Percentiles rank a stretch among this genome's conserved stretches.
Evolutionary conservation across 2,888 invertebrate species (phyloP).

Genomic region (Diplazon laetatorius): DNA sequence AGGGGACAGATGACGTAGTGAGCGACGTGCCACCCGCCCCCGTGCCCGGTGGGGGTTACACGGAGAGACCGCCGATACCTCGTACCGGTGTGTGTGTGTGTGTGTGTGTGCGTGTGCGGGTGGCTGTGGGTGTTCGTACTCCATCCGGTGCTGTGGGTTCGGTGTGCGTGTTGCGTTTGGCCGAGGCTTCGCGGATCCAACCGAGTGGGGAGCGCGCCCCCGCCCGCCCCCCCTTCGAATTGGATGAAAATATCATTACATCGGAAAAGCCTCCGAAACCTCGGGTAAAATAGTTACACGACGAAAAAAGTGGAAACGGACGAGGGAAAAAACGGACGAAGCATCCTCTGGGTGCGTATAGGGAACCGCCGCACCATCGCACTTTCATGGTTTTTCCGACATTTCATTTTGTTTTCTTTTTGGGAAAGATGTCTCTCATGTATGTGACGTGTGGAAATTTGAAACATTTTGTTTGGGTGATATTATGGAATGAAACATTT

Average conservation of each 20-base stretch:
- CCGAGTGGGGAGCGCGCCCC: conserved; percentile 49
- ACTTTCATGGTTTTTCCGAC: too few relatives aligned
- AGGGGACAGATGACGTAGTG: conserved; percentile 83
- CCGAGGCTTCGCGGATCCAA: conserved; percentile 52
- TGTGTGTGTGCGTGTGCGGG: too few relatives aligned
- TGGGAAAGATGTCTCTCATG: too few relatives aligned
- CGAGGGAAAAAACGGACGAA: conserved; percentile 38
- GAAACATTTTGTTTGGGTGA: too few relatives aligned
- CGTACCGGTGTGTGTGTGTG: conserved; percentile 37
- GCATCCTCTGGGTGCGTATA: too few relatives aligned
- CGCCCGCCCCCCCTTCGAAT: conserved; percentile 76
- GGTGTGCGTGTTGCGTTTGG: conserved; percentile 21
- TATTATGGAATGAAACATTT: too few relatives aligned
- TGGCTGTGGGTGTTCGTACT: too few relatives aligned
- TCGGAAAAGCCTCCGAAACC: conserved; percentile 75
- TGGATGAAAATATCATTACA: conserved; percentile 80
- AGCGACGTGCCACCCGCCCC: conserved; percentile 80
- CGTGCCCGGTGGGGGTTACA: conserved; percentile 72
- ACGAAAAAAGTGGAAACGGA: conserved; percentile 60
- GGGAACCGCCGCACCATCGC: too few relatives aligned
- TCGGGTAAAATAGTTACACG: conserved; percentile 68
- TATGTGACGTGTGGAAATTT: too few relatives aligned
- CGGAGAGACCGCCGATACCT: conserved; percentile 66
- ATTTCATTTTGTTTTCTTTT: too few relatives aligned
- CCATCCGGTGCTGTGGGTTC: conserved; percentile 2